These are phyloP conservation scores for Balanococcus diminutus DNA, from an alignment of 2,888 invertebrate species.

Conservation along the genomic window DNA sequence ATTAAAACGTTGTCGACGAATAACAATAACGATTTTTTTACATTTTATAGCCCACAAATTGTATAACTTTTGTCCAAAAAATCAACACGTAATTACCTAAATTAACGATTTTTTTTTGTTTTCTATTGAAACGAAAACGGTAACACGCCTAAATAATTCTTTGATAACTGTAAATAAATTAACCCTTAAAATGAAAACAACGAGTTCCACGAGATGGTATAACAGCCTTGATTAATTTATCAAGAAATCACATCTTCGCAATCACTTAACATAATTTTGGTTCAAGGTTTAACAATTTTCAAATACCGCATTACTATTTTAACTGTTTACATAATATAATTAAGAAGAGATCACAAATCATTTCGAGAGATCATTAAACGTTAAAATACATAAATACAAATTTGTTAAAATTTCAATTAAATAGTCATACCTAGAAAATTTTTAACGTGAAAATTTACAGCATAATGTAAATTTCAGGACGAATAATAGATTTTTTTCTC, in stretches of 20 bases:
- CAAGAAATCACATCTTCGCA: background rate
- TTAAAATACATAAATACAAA: background rate
- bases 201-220: background rate
- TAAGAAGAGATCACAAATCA: conserved; percentile 33
- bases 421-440: background rate
- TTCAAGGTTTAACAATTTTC: background rate
- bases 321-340: background rate
- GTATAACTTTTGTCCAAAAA: background rate
- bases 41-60: background rate
- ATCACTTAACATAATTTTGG: background rate
- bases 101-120: background rate
- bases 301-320: background rate
- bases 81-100: conserved; percentile 4
- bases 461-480: background rate
- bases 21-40: background rate
- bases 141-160: conserved; percentile 12
- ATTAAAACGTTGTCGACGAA: background rate
- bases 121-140: background rate
- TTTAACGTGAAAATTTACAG: background rate
- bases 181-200: conserved; percentile 12
- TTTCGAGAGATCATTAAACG: conserved; percentile 21
- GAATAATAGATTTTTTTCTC: background rate
- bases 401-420: background rate
- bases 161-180: conserved; percentile 31
- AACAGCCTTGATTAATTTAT: conserved; percentile 30